These are phyloP conservation scores for Osmerus eperlanus DNA, from an alignment of 2,113 vertebrate genomes.

Conservation along the genomic window DNA sequence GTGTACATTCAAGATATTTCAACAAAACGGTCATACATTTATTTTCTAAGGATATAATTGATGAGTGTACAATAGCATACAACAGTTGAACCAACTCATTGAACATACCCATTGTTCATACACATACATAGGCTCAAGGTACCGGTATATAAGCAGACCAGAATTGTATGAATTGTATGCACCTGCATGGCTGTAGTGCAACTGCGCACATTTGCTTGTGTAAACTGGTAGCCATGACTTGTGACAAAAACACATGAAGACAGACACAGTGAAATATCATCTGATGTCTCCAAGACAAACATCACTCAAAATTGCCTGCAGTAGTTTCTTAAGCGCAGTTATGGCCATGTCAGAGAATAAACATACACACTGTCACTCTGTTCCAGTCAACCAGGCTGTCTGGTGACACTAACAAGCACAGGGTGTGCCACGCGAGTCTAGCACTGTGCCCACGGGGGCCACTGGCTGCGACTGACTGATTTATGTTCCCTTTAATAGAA, in stretches of 20 bases:
- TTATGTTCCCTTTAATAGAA: conserved; percentile 21
- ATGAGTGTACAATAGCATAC: no score
- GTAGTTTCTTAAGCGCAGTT: conserved; percentile 9
- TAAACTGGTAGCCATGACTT: no score
- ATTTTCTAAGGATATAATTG: no score
- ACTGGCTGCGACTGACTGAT: conserved; percentile 16
- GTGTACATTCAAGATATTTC: no score
- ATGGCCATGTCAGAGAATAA: conserved; percentile 3
- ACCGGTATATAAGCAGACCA: no score
- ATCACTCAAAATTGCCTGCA: not conserved
- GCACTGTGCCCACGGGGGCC: conserved; percentile 8
- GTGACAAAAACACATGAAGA: not conserved
- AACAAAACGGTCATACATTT: no score
- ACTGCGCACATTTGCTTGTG: no score
- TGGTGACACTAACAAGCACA: conserved; percentile 21
- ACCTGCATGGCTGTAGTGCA: no score
- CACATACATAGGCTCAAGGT: no score
- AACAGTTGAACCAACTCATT: no score
- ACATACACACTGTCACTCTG: conserved; percentile 2
- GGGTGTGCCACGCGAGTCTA: conserved; percentile 21
- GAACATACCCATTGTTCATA: no score
- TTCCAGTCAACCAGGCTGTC: conserved; percentile 30
- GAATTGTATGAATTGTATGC: no score
- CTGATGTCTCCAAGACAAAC: not conserved
- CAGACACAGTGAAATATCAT: not conserved